Evolutionary conservation across 92 coral and sea anemone species (phyloP), one percentile per base, ranked within the genome.

Genomic region (Zoanthus sociatus): DNA sequence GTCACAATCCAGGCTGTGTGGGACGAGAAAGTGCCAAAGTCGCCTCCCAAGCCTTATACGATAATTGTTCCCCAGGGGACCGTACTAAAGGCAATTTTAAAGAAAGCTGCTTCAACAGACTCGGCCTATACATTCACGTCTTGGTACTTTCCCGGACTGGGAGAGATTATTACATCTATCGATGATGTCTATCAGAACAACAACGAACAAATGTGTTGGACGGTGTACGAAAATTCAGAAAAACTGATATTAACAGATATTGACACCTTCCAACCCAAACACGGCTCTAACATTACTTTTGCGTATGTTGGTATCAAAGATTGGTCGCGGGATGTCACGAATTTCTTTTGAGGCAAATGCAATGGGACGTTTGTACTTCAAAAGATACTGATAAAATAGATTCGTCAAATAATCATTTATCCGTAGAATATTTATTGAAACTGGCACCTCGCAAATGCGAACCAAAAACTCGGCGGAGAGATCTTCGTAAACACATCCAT

Each of bases 51-150:
- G 67, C 82, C 82, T 5, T 77, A 55, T 31, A 77, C 66, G 17
- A 58, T 26, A 21, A 77, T 32, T 18, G 82, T 77, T 63, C 82
- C 82, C 82, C 47, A 77, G 48, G 82, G 82, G 21, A 77, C 82
- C 47, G 82, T 77, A 54, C 82, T 77, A 48, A 77, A 77, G 82
- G 30, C 82, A 30, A 77, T 77, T 54, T 58, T 77, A 10, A 54
- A 77, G 13, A 77, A 77, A 54, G 82, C 66, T 51, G 82, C 82
- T 7, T 15, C 54, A 9, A 58, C 67, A 11, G 63, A 77, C 67
- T 77, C 82, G 9, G 66, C 82, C 47, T 77, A 77, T 37, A 2
- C 66, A 12, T 77, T 51, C 12, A 77, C 82, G 15, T 77, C 68
- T 7, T 77, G 82, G 82, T 77, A 77, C n/a, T 77, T 77, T 32